These are phyloP conservation scores for Premnoplex brunnescens DNA, from an alignment of 2,797 vertebrate species.

Conservation along the genomic window DNA sequence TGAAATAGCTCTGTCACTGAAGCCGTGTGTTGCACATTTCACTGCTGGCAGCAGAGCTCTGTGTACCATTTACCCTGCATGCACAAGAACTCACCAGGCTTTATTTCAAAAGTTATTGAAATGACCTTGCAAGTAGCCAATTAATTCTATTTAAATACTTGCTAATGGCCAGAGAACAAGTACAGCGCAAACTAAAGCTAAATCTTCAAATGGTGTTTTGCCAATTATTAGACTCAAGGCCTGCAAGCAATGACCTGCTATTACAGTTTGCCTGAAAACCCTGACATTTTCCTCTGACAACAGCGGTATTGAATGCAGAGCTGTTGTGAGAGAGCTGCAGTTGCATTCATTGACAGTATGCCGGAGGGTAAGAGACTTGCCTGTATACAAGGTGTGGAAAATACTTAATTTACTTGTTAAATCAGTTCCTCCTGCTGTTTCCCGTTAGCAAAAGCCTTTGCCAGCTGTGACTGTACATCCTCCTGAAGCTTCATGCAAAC, in stretches of 20 bases:
- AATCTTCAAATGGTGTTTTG: slow-evolving; percentile 36
- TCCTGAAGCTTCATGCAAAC: background rate
- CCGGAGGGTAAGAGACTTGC: background rate
- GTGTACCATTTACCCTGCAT: background rate
- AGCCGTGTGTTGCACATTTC: background rate
- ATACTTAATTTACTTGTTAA: slow-evolving; percentile 43
- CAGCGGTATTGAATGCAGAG: background rate
- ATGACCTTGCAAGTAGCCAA: background rate
- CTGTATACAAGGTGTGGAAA: background rate
- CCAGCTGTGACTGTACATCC: background rate
- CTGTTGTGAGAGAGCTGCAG: background rate
- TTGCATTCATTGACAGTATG: slow-evolving; percentile 28
- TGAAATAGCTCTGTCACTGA: background rate
- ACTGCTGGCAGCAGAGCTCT: background rate
- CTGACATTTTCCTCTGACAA: background rate
- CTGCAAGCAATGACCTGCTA: slow-evolving; percentile 8
- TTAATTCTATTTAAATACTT: slow-evolving; percentile 42
- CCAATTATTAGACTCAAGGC: background rate
- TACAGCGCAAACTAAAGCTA: background rate
- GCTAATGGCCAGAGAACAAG: slow-evolving; percentile 4
- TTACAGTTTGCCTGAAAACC: slow-evolving; percentile 4
- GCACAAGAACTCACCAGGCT: background rate
- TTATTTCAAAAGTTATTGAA: slow-evolving; percentile 6
- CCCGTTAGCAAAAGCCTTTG: background rate
- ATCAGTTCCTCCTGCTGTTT: background rate